These are phyloP conservation scores for Cyrtonyx montezumae DNA, from an alignment of 2,113 vertebrate species.

Conservation along the genomic window DNA sequence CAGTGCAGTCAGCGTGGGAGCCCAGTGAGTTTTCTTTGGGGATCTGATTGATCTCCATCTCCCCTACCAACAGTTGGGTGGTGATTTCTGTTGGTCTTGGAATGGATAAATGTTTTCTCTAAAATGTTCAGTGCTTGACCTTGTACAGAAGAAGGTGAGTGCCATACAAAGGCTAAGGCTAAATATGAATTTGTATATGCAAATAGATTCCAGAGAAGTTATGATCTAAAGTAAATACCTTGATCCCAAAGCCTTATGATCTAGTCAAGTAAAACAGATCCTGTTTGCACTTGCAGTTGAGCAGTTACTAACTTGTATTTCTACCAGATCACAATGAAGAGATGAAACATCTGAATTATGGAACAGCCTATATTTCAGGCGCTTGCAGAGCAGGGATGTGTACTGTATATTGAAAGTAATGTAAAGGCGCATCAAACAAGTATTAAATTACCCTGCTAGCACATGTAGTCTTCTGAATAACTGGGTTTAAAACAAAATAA, in stretches of 20 bases:
- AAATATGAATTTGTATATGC: background rate
- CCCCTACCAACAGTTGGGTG: rapidly evolving
- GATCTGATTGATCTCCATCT: background rate
- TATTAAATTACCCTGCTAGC: constrained; percentile 42
- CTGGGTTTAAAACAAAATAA: background rate
- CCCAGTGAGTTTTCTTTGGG: rapidly evolving
- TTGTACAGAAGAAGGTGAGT: background rate
- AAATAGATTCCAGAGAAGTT: background rate
- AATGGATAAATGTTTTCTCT: background rate
- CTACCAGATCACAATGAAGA: background rate
- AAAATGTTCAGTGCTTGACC: background rate
- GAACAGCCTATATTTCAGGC: background rate
- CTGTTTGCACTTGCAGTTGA: background rate
- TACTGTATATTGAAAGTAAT: constrained; percentile 43
- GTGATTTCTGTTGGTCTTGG: background rate
- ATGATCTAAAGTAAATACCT: background rate
- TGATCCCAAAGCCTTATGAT: background rate
- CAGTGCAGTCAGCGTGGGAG: background rate
- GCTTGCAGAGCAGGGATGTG: constrained; percentile 5
- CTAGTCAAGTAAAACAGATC: background rate
- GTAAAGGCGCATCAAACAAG: constrained; percentile 16
- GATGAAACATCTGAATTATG: constrained; percentile 26
- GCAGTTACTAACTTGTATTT: background rate
- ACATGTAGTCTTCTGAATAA: background rate
- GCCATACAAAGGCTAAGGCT: background rate